Evolutionary conservation across 1,140 invertebrate genomes (phyloP).

Genomic region (Sitobion miscanthi): DNA sequence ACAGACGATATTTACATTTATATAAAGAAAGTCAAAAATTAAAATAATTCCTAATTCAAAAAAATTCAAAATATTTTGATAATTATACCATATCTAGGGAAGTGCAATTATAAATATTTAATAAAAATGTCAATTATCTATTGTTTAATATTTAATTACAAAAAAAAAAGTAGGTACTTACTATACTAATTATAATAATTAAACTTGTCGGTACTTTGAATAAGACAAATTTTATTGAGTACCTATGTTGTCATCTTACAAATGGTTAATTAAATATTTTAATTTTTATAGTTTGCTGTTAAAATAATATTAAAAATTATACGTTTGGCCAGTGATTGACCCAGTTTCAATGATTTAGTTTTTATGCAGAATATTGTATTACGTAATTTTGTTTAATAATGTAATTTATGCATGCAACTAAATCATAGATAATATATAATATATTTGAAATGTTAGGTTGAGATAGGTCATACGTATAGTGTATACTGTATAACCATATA

Average conservation of each 20-base stretch:
- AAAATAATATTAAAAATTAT: neutral
- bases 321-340: neutral
- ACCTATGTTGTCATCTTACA: neutral
- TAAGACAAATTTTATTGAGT: neutral
- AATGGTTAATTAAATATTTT: neutral
- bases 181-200: too few relatives aligned
- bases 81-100: too few relatives aligned
- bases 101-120: too few relatives aligned
- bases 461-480: constrained; percentile 14
- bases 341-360: neutral
- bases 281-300: neutral
- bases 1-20: too few relatives aligned
- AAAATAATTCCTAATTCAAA: too few relatives aligned
- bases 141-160: too few relatives aligned
- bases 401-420: neutral
- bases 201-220: neutral
- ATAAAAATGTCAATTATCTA: too few relatives aligned
- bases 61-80: too few relatives aligned
- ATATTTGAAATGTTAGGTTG: neutral
- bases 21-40: too few relatives aligned
- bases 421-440: neutral
- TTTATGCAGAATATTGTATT: neutral
- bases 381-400: neutral
- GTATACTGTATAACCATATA: neutral
- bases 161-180: too few relatives aligned